These are phyloP conservation scores for Cynaeus angustus DNA, from an alignment of 2,888 invertebrate genomes.

Conservation along the genomic window DNA sequence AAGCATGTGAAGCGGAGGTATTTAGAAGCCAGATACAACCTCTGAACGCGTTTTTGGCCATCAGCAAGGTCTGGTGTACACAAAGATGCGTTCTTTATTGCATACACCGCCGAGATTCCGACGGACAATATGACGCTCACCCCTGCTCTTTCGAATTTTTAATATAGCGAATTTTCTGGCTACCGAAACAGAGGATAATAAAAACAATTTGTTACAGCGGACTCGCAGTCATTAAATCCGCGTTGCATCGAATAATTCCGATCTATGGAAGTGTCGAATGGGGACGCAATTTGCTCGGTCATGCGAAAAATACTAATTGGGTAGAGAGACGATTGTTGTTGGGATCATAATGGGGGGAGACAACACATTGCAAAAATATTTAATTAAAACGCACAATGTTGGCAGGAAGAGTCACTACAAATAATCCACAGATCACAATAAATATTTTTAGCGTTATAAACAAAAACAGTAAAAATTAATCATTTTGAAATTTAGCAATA, in stretches of 20 bases:
- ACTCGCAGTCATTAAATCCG: conserved; percentile 32
- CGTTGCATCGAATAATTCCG: conserved; percentile 28
- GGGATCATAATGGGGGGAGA: background rate
- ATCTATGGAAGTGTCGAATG: conserved; percentile 16
- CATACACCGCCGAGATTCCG: conserved; percentile 42
- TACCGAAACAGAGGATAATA: conserved; percentile 28
- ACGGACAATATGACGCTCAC: conserved; percentile 40
- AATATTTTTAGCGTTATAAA: too few relatives aligned
- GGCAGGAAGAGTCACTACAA: too few relatives aligned
- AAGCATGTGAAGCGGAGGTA: conserved; percentile 33
- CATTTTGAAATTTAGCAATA: background rate
- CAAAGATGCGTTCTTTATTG: conserved; percentile 47
- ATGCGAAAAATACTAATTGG: conserved; percentile 48
- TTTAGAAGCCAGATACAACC: conserved; percentile 26
- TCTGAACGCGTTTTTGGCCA: conserved; percentile 33
- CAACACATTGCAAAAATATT: too few relatives aligned
- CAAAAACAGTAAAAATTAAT: too few relatives aligned
- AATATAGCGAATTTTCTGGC: conserved; percentile 35
- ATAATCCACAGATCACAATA: too few relatives aligned
- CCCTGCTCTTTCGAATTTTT: conserved; percentile 29
- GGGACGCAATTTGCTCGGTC: conserved; percentile 21
- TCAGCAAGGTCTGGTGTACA: conserved; percentile 31
- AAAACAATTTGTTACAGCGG: conserved; percentile 42
- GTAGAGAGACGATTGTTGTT: conserved; percentile 15
- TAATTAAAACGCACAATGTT: too few relatives aligned